Conservation (phyloP, 2,888 invertebrate species). For the Agrilus biguttatus region DNA sequence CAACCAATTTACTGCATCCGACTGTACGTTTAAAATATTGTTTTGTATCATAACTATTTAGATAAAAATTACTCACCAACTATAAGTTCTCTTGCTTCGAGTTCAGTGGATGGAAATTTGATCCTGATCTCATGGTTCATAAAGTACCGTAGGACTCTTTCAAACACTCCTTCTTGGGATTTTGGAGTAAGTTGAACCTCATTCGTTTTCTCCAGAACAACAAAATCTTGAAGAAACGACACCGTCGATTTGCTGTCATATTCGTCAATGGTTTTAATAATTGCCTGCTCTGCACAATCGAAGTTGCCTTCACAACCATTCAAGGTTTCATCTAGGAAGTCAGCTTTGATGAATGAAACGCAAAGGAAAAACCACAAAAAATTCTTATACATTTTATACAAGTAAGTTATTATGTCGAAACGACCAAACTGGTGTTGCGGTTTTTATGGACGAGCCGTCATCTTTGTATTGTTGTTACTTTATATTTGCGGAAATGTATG, state of each 20-base stretch:
- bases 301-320: conserved; percentile 20
- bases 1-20: too few relatives aligned
- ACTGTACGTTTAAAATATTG: too few relatives aligned
- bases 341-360: conserved; percentile 22
- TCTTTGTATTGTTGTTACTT: conserved; percentile 7
- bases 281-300: conserved; percentile 28
- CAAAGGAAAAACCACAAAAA: conserved; percentile 13
- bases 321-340: conserved; percentile 10
- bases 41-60: too few relatives aligned
- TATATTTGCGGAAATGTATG: conserved; percentile 12
- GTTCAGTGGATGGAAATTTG: conserved; percentile 25
- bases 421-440: too few relatives aligned
- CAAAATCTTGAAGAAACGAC: conserved; percentile 28
- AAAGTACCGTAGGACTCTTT: conserved; percentile 34
- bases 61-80: conserved; percentile 12
- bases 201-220: conserved; percentile 25
- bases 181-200: conserved; percentile 16
- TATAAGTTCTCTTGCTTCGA: conserved; percentile 18
- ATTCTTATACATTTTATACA: conserved; percentile 12
- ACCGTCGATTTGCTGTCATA: conserved; percentile 31
- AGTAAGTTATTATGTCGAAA: conserved; percentile 3
- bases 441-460: neutral
- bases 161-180: conserved; percentile 26
- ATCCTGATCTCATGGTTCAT: conserved; percentile 34
- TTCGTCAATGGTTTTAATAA: conserved; percentile 32